These are phyloP conservation scores for Sarcophaga carnaria DNA, from an alignment of 2,888 invertebrate genomes.

Conservation along the genomic window DNA sequence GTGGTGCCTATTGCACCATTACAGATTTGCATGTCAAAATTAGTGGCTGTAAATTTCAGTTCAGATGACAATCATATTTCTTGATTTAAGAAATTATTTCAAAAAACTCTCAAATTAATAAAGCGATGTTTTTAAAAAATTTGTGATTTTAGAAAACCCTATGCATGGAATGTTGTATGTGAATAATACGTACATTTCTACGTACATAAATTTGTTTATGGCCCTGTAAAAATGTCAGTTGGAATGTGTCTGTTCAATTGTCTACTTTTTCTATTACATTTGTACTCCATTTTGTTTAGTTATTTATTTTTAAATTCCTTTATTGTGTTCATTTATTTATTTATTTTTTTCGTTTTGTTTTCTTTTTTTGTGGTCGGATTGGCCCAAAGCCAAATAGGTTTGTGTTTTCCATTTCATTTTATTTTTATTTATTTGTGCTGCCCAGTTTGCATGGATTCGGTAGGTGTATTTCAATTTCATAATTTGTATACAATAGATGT, in stretches of 20 bases:
- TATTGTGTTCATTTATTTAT: not conserved
- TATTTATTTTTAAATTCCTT: constrained; percentile 4
- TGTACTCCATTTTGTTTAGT: constrained; percentile 1
- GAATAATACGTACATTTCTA: too few species aligned
- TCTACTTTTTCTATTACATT: constrained; percentile 1
- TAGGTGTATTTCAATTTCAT: constrained; percentile 45
- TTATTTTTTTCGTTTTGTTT: not conserved
- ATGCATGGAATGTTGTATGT: too few species aligned
- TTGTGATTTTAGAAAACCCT: too few species aligned
- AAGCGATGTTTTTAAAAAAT: too few species aligned
- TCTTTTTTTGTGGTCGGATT: not conserved
- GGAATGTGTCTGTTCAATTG: not conserved
- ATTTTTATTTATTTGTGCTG: constrained; percentile 23
- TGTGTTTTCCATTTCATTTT: constrained; percentile 15
- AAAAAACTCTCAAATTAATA: too few species aligned
- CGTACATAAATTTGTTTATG: too few species aligned
- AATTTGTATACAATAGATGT: constrained; percentile 33
- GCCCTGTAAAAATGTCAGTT: too few species aligned
- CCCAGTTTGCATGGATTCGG: not conserved
- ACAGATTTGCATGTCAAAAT: too few species aligned
- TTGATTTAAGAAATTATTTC: too few species aligned
- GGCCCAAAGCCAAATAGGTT: constrained; percentile 24
- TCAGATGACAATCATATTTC: too few species aligned
- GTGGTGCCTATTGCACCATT: too few species aligned
- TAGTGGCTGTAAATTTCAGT: too few species aligned